Conservation (phyloP, 2,888 invertebrate species). For the Sabellastarte sp. region DNA sequence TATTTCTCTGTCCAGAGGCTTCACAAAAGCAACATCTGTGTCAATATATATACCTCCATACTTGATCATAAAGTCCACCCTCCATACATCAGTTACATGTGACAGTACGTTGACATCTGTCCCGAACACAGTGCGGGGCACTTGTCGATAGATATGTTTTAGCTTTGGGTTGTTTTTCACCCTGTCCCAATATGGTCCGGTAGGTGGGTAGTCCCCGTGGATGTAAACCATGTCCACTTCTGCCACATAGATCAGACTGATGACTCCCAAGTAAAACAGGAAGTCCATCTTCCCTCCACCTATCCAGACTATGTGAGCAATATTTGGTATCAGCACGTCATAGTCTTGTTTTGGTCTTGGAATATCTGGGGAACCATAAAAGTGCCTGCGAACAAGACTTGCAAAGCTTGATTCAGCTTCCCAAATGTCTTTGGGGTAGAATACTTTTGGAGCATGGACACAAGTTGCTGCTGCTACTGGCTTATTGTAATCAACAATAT, state of each 20-base stretch:
- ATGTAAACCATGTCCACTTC: constrained; percentile 43
- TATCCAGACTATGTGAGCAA: constrained; percentile 54
- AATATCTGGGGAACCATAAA: constrained; percentile 36
- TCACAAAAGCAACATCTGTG: constrained; percentile 50
- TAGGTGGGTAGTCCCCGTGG: constrained; percentile 42
- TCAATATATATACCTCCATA: constrained; percentile 56
- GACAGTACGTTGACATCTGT: constrained; percentile 39
- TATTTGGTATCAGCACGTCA: constrained; percentile 42
- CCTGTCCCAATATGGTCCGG: constrained; percentile 41
- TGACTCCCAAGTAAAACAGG: constrained; percentile 47
- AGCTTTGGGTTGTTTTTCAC: constrained; percentile 34
- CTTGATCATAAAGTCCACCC: constrained; percentile 50
- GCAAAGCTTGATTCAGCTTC: constrained; percentile 31
- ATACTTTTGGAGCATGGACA: constrained; percentile 5
- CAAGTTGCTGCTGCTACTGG: constrained; percentile 9
- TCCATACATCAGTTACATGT: constrained; percentile 50
- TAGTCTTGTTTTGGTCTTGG: constrained; percentile 21
- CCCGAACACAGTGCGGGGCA: constrained; percentile 30
- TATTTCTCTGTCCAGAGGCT: constrained; percentile 28
- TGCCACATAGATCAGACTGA: constrained; percentile 44
- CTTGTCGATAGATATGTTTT: constrained; percentile 27
- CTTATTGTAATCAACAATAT: background rate
- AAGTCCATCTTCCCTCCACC: constrained; percentile 44
- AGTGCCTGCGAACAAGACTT: constrained; percentile 29
- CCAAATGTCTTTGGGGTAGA: constrained; percentile 43